Evolutionary conservation across 2,113 vertebrate genomes (phyloP), one percentile per base, ranked within the genome.

Genomic region (Sturnira hondurensis): DNA sequence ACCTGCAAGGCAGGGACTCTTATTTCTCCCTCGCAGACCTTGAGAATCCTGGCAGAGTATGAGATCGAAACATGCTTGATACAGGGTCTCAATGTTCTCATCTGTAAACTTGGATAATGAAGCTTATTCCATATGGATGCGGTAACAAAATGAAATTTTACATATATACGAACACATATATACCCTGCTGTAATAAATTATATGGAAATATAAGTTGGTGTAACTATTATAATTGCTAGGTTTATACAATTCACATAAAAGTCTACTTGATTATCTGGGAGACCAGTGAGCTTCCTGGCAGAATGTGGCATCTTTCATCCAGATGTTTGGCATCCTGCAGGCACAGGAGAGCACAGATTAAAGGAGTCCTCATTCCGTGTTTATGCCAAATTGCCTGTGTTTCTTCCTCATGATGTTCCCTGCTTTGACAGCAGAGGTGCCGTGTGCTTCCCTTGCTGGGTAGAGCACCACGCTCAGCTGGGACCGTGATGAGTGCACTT

Each of bases 261-360:
- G 77, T 97, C 96, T 80, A 67, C 68, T 95, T 54, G 88, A 86
- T 97, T 97, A 90, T 97, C 68, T 96, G 54, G 68, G 91, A 92
- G 93, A 91, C 22, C 45, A 71, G 58, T 52, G 81, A 93, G 56
- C 78, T 94, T 94, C 67, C 78, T 16, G 73, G 45, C 61, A 85
- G 86, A 85, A 80, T 50, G 50, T 31, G 41, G 38, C 94, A 95
- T 96, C 90, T 97, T 97, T 94, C 52, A 11, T 95, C 97, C 96
- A 98, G 97, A 97, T 98, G 96, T 97, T 93, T 97, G 92, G 94
- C 86, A 54, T 94, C 71, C 71, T 86, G 28, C 76, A 96, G 95
- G 77, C 87, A 93, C 88, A 96, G 88, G 91, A 94, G 91, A 93
- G 56, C 82, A 91, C 91, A 97, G 89, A 86, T 65, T 86, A 95